Conservation (phyloP, 1,140 invertebrate species). For the Teleogryllus occipitalis region DNA sequence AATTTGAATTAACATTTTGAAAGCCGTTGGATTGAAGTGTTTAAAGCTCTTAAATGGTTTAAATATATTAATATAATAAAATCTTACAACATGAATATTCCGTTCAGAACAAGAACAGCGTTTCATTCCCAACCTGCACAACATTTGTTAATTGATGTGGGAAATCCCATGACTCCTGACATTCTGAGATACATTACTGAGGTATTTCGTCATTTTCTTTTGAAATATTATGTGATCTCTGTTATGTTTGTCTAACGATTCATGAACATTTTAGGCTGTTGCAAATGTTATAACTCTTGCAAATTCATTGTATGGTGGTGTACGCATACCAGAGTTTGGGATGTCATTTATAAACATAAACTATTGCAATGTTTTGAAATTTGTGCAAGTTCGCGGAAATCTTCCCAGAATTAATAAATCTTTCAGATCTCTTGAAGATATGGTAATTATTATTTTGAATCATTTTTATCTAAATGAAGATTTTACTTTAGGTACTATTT, state of each 20-base stretch:
- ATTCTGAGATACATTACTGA: neutral
- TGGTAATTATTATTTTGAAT: constrained; percentile 3
- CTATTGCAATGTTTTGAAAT: neutral
- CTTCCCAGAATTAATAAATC: constrained; percentile 1
- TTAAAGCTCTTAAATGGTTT: no score
- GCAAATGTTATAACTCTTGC: constrained; percentile 10
- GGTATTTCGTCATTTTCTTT: neutral
- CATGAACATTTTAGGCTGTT: neutral
- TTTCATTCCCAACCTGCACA: constrained; percentile 9
- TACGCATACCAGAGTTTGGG: constrained; percentile 12
- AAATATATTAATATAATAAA: no score
- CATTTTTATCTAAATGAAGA: neutral
- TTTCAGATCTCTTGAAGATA: neutral
- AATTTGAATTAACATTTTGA: neutral
- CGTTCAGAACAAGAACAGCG: neutral
- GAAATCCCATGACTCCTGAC: neutral
- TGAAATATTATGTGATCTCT: neutral
- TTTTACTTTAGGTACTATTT: neutral
- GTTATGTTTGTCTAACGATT: no score
- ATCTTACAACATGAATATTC: no score
- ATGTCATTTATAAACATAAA: constrained; percentile 8
- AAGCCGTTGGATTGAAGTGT: no score
- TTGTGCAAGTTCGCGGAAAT: constrained; percentile 6
- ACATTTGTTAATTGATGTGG: constrained; percentile 10
- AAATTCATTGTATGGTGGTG: constrained; percentile 7